Percentiles rank a stretch among this genome's conserved stretches.
These are phyloP conservation scores for Garrulus glandarius DNA, from an alignment of 2,797 vertebrate species.

Conservation along the genomic window DNA sequence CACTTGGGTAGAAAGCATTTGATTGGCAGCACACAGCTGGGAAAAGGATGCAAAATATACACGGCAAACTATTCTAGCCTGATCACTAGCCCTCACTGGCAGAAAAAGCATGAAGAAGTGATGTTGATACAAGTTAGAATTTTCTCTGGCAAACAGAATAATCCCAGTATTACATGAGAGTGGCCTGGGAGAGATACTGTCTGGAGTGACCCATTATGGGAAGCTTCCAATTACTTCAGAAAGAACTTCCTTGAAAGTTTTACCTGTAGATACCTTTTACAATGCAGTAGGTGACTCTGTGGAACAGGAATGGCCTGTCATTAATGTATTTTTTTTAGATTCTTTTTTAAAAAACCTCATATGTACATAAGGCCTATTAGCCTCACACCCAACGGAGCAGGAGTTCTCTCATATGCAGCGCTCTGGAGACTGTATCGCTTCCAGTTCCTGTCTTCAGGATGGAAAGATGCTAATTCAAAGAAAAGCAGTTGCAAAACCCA, in stretches of 20 bases:
- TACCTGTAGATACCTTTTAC: not conserved
- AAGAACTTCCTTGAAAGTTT: not conserved
- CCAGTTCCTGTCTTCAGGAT: not conserved
- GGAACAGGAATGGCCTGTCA: fast-evolving
- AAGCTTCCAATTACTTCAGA: not conserved
- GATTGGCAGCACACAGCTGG: not conserved
- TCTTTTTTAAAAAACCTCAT: not conserved
- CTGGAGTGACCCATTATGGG: not conserved
- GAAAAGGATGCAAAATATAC: no score
- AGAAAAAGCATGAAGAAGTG: not conserved
- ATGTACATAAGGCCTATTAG: not conserved
- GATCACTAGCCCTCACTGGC: not conserved
- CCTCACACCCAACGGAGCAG: not conserved
- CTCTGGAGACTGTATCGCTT: fast-evolving
- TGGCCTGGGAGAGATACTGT: not conserved
- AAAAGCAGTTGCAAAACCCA: not conserved
- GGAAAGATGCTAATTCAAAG: not conserved
- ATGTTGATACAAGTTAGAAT: not conserved
- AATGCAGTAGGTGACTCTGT: not conserved
- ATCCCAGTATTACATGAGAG: not conserved
- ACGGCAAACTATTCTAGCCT: no score
- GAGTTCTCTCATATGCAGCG: not conserved
- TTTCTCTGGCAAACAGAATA: not conserved
- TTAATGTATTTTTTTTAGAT: not conserved
- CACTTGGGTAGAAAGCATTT: not conserved